Conservation (phyloP, 92 coral and sea anemone genomes). For the Epizoanthus ramosus region DNA sequence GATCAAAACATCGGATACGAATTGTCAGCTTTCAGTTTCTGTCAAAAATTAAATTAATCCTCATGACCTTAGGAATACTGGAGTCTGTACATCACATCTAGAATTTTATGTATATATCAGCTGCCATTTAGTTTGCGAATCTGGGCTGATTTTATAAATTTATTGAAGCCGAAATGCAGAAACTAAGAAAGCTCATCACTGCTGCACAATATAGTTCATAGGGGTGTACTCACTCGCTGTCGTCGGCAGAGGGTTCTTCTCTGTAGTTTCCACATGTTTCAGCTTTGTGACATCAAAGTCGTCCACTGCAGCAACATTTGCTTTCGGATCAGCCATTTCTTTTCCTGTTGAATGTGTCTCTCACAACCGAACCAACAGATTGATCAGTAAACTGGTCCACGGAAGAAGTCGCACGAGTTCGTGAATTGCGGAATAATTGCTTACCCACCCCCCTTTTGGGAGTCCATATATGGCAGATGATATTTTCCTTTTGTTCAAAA, state of each 20-base stretch:
- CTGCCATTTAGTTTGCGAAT: not conserved
- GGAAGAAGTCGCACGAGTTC: constrained; percentile 11
- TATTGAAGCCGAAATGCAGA: not conserved
- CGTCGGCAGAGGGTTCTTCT: constrained; percentile 83
- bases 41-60: not conserved
- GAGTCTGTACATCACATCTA: not conserved
- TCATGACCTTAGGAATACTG: not conserved
- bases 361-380: constrained; percentile 15
- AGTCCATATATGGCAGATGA: constrained; percentile 22
- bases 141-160: not conserved
- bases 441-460: constrained; percentile 40
- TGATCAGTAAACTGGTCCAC: constrained; percentile 10
- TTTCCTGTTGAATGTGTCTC: not conserved
- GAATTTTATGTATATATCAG: not conserved
- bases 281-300: constrained; percentile 65
- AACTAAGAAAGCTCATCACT: not conserved
- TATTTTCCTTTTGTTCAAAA: not conserved
- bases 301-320: constrained; percentile 71
- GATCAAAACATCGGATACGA: not conserved
- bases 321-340: constrained; percentile 31
- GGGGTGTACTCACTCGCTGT: constrained; percentile 59
- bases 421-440: constrained; percentile 23
- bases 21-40: constrained; percentile 1
- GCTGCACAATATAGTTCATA: not conserved
- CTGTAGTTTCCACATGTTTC: constrained; percentile 79